Evolutionary conservation across 1,140 invertebrate species (phyloP).

Genomic region (Drosophila triauraria): DNA sequence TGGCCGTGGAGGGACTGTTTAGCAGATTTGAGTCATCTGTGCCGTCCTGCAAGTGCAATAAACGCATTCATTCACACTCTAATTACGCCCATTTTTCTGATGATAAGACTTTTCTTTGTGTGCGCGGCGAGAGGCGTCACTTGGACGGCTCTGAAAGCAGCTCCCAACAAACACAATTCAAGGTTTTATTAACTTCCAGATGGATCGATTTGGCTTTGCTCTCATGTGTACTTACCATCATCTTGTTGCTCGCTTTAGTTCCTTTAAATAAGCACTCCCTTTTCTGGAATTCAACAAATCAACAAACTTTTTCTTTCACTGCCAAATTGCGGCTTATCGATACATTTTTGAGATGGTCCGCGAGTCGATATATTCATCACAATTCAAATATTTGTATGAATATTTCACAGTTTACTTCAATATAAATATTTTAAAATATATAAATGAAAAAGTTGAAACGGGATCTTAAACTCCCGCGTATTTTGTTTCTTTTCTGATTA

Average conservation of each 20-base stretch:
- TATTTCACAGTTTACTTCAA: too few species aligned
- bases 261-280: neutral
- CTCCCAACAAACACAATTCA: neutral
- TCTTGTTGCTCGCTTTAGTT: constrained; percentile 8
- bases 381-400: too few species aligned
- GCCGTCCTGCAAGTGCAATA: constrained; percentile 58
- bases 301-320: constrained; percentile 21
- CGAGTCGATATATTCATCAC: neutral
- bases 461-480: too few species aligned
- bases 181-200: neutral
- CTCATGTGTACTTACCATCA: constrained; percentile 10
- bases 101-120: constrained; percentile 71
- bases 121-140: constrained; percentile 22
- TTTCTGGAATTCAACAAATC: constrained; percentile 8
- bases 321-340: constrained; percentile 16
- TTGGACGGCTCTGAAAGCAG: neutral
- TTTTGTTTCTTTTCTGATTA: too few species aligned
- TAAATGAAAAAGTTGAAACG: too few species aligned
- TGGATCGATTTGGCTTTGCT: too few species aligned
- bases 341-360: neutral
- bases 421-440: too few species aligned
- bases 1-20: constrained; percentile 50
- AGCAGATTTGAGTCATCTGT: constrained; percentile 73
- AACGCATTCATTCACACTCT: constrained; percentile 42
- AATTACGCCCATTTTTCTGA: constrained; percentile 73